Evolutionary conservation across 2,888 invertebrate genomes (phyloP), one percentile per base, ranked within the genome.

Genomic region (Ornithoptera alexandrae): DNA sequence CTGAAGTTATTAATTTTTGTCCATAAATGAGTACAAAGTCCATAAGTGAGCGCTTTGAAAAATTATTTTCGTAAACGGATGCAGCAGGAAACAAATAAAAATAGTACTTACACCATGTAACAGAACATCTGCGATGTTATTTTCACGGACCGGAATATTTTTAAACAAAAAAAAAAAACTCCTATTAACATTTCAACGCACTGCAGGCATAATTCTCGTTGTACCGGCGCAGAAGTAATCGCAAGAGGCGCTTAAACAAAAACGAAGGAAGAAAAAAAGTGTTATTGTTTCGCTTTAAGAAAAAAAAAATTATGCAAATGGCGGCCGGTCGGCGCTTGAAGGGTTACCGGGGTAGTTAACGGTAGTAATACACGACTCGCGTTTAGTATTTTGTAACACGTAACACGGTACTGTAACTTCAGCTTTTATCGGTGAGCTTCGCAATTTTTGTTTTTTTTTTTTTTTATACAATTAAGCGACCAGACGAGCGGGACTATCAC

Each of bases 111-210:
- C 57, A 5, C 17, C 20, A 24, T 39, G 62, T n/a, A 62, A 67
- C 62, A 73, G 73, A 73, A 72, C 74, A 76, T 75, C 74, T 74
- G 75, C 71, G 62, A 36, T 59, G 39, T 60, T 57, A 63, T 17
- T 68, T 61, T 56, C 42, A 18, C 60, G 61, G 71, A 74, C 68
- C 30, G 30, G 68, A 60, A 68, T 67, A 69, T 68, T 62, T 67
- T 71, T 73, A 46, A 77, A 81, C 78, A 88, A 88, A 88, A 89
- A 89, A 83, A 88, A 89, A 89, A 83, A 39, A 39, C 7, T 10
- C 84, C 75, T 77, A 89, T 90, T 89, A 86, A 78, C 90, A 90
- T 90, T 79, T 84, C 83, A 89, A 89, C 84, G 73, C 77, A 78
- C 86, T 65, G 61, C 85, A 81, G 84, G 84, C 62, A 84, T 86